Evolutionary conservation across 2,113 vertebrate genomes (phyloP), one percentile per base, ranked within the genome.

Genomic region (Chaetura pelagica): DNA sequence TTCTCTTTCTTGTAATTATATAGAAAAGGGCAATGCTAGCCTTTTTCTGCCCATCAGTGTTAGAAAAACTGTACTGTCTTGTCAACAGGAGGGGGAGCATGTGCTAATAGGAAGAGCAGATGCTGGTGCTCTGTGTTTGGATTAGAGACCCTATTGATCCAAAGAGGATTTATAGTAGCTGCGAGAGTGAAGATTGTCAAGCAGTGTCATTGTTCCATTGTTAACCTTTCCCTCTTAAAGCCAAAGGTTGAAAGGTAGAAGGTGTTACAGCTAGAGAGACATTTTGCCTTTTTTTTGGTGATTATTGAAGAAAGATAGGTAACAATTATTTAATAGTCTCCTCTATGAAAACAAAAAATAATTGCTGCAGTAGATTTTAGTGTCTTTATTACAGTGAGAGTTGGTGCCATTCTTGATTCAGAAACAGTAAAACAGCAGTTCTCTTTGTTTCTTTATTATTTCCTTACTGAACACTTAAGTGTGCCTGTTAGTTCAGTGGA

Each of bases 141-240:
- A 94, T 97, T 95, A 96, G 90, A 96, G 79, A 79, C 67, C 75
- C 90, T 97, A 97, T 97, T 97, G 97, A 98, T 97, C 97, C 90
- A 77, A 91, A 94, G 89, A 97, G 96, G 96, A 97, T 98, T 97
- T 97, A 96, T 96, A 81, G 95, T 91, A 68, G 77, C 94, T 90
- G 63, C 38, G 69, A 96, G 80, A 91, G 74, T 23, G 86, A 93
- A 95, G 90, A 82, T 93, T 97, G 97, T 97, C 95, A 92, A 86
- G 92, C 72, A 87, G 29, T 90, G 80, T 88, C 88, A 75, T 89
- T 88, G 92, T 96, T 96, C 76, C 35, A 19, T 96, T 97, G 89
- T 96, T 96, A 96, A 94, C 92, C 94, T 96, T 94, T 94, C 55
- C 82, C 68, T 62, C 51, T 42, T 72, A 81, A 92, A 96, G 66